Evolutionary conservation across 1,140 invertebrate genomes (phyloP).

Genomic region (Eufriesea mexicana): DNA sequence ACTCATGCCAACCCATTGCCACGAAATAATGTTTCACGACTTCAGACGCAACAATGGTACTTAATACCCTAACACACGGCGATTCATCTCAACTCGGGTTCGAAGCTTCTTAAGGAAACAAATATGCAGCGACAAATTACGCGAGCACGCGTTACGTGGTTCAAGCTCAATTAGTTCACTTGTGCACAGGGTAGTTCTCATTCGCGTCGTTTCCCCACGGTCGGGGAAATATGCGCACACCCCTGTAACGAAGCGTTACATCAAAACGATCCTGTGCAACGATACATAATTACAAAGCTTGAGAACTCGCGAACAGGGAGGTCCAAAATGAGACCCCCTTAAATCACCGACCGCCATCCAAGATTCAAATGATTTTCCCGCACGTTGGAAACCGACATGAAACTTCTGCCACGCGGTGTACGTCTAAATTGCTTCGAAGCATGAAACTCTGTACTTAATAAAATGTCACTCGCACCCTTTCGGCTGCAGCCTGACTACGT

Average conservation of each 20-base stretch:
- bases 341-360: conserved; percentile 23
- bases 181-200: not conserved
- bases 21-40: no score
- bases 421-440: conserved; percentile 46
- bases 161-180: not conserved
- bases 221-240: not conserved
- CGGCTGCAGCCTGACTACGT: not conserved
- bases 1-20: no score
- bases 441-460: conserved; percentile 45
- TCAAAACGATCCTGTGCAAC: not conserved
- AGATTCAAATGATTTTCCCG: conserved; percentile 31
- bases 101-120: not conserved
- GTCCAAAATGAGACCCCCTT: conserved; percentile 22
- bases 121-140: not conserved
- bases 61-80: no score
- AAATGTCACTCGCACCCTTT: conserved; percentile 48
- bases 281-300: conserved; percentile 3
- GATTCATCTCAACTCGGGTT: not conserved
- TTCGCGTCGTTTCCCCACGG: not conserved
- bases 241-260: not conserved
- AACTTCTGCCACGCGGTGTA: conserved; percentile 19
- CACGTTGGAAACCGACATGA: not conserved
- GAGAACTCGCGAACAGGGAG: conserved; percentile 6
- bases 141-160: not conserved
- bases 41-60: not conserved